Evolutionary conservation across 2,888 invertebrate genomes (phyloP), one percentile per base, ranked within the genome.

Genomic region (Hemistola chrysoprasaria): DNA sequence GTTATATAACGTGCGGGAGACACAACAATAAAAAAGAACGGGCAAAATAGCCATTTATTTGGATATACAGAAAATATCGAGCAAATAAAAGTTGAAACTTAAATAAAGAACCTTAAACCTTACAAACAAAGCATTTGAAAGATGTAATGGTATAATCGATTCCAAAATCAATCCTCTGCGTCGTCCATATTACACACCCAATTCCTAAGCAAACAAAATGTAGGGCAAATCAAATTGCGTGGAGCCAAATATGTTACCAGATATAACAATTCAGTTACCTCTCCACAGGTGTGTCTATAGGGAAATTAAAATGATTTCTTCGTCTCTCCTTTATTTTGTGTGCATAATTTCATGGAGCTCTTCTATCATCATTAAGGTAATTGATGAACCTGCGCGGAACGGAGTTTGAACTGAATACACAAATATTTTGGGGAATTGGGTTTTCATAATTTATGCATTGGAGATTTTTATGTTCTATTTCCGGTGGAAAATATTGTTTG

Each of bases 331-430:
- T 35, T 43, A 34, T 37, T 45, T 47, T 53, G 39, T 46, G 41
- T 53, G 43, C 37, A 30, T 43, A 50, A 44, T 40, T 46, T 42
- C 23, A 37, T 45, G 40, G 36, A 43, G 36, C 35, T 48, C 22
- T 11, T 47, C 44, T 38, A 52, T 55, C 55, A 52, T 52, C 50
- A 47, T 55, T 55, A 50, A 41, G 44, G 43, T 56, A 56, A 56
- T 53, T 53, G 50, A 56, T 53, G 47, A 39, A 47, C 40, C 22
- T 34, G 27, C 16, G 6, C n/a, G 8, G 24, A 39, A 26, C 31
- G 22, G 40, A 37, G 41, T 44, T 50, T 36, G 40, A 40, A 27
- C 24, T 26, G 47, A 45, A 35, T 42, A 35, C 37, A 33, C 21
- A 31, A 43, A 38, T 30, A 47, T 39, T 47, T 34, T 31, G 40